Evolutionary conservation across 2,113 vertebrate genomes (phyloP).

Genomic region (Emydocephalus ijimae): DNA sequence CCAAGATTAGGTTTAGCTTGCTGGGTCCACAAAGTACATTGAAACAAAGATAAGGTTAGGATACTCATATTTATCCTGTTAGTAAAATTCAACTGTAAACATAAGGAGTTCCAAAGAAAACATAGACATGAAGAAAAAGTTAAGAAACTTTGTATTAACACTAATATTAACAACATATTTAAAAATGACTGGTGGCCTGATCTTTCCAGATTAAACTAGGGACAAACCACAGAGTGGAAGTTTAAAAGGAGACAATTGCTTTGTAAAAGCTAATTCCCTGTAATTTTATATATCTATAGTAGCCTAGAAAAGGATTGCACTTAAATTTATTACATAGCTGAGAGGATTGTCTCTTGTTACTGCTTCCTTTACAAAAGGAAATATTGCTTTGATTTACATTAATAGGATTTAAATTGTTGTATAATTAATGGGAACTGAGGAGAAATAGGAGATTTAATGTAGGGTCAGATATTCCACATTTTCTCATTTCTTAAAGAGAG

Average conservation of each 20-base stretch:
- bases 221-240: not conserved
- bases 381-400: not conserved
- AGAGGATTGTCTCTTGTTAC: not conserved
- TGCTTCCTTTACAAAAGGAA: not conserved
- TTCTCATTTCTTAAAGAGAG: not conserved
- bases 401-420: not conserved
- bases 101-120: not conserved
- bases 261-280: not conserved
- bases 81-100: too few relatives aligned
- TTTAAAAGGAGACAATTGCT: not conserved
- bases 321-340: not conserved
- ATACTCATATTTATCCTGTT: not conserved
- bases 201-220: not conserved
- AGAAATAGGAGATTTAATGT: not conserved
- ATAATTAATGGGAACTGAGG: not conserved
- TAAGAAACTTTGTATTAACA: not conserved
- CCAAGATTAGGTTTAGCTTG: not conserved
- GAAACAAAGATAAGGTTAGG: not conserved
- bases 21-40: not conserved
- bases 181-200: not conserved
- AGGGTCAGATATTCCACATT: not conserved
- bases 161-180: not conserved
- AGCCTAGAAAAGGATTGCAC: not conserved
- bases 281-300: not conserved
- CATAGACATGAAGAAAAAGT: not conserved